Percentiles rank a stretch among this genome's conserved stretches.
These are phyloP conservation scores for Cassiopea andromeda DNA, from an alignment of 30 jellyfish, hydroid and myxozoan genomes.

Conservation along the genomic window DNA sequence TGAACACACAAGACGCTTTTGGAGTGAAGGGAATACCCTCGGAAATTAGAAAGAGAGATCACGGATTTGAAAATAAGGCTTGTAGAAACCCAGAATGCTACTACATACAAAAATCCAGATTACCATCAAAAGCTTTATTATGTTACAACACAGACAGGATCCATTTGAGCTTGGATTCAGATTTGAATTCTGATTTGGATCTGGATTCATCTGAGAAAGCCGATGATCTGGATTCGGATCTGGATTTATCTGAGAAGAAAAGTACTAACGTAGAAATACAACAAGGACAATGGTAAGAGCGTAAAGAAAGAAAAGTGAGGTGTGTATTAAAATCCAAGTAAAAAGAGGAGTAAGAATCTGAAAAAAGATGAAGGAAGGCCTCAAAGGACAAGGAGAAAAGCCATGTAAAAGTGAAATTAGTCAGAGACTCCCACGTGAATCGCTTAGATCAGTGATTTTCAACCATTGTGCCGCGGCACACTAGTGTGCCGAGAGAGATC, in stretches of 20 bases:
- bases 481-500: neutral
- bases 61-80: constrained; percentile 17
- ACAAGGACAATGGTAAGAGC: constrained; percentile 25
- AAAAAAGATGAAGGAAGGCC: constrained; percentile 9
- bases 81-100: constrained; percentile 16
- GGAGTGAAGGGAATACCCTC: constrained; percentile 17
- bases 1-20: constrained; percentile 15
- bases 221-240: neutral
- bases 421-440: constrained; percentile 42
- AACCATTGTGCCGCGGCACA: neutral
- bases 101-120: constrained; percentile 1
- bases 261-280: constrained; percentile 9
- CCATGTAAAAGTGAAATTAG: constrained; percentile 15
- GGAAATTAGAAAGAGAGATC: constrained; percentile 27
- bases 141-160: constrained; percentile 13
- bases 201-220: constrained; percentile 18
- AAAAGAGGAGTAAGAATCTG: neutral
- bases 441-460: constrained; percentile 9
- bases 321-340: constrained; percentile 6
- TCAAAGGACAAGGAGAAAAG: constrained; percentile 24
- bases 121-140: neutral
- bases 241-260: constrained; percentile 4
- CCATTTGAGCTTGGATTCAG: constrained; percentile 4
- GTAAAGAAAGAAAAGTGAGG: constrained; percentile 18
- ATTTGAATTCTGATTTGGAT: neutral